Evolutionary conservation across 1,140 invertebrate species (phyloP), one percentile per base, ranked within the genome.

Genomic region (Danaus melanippus): DNA sequence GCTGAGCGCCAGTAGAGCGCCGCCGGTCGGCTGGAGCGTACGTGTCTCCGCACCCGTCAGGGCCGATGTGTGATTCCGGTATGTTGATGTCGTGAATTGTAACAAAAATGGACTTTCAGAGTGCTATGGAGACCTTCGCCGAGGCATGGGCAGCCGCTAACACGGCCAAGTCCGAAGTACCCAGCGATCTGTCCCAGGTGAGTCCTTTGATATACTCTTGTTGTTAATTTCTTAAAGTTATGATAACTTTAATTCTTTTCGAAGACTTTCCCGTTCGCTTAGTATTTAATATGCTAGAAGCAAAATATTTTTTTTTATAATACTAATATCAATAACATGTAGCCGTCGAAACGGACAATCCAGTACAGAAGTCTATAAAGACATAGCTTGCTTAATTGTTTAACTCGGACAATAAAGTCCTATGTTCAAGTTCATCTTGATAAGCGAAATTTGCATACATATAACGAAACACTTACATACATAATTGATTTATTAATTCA

Each of bases 61-160:
- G 66, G 67, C 76, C 71, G 75, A 79, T 80, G 76, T 77, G 80
- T 77, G 70, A 74, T 74, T 76, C 74, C 79, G 79, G 73, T 80
- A 84, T 84, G 74, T 79, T 76, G 75, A 83, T 83, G 73, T 84
- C 79, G 78, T 84, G 80, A 84, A 69, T 76, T 63, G 56, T 57
- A 71, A 73, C 68, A 80, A 82, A 32, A 68, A 97, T 97, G 95
- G 96, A 97, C 93, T 96, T 97, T 91, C 95, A 97, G 89, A 96
- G 95, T 90, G 96, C 96, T 64, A 97, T 97, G 95, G 96, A 98
- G 89, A 97, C 96, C 63, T 97, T 98, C 84, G 95, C 96, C 50
- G 96, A 97, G 89, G 96, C 96, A 63, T 98, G 96, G 96, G 95
- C 96, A 69, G 96, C 95, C 56, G 95, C 95, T 77, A 97, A 96